Base-by-base conservation (phyloP, 2,797 vertebrate genomes). In the Chaetodon trifasciatus region DNA sequence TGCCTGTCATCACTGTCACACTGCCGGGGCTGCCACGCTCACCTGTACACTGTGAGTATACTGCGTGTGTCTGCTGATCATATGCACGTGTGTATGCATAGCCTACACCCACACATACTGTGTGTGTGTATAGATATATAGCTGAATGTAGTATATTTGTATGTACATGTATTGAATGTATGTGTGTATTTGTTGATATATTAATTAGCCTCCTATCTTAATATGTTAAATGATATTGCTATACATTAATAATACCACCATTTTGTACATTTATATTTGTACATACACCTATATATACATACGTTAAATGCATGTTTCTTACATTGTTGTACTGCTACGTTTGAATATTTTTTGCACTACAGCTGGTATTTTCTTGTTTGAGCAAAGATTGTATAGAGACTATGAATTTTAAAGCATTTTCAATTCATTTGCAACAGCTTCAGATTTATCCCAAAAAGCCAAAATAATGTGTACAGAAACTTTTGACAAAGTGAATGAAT, bases 41-140 rank as follows among this genome's bases (percentile, higher is more conserved):
- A 69, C 68, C 84, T 82, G 42, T 3, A 46, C 42, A 40, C 76
- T 0, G 91, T 93, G 69, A 91, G 92, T 89, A 88, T 4, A 21
- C 40, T 65, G 5, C 39, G 5, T 19, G 0, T 60, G 0, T 47
- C 0, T 19, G 13, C 42, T 44, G 42, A 9, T 32, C 28, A 32
- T 32, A 32, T 32, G 28, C 28, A 4, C 3, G 40, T 40, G 8
- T 40, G 12, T 52, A 32, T 32, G 28, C 28, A 32, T 32, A 32
- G 28, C 28, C 28, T 32, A 32, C 28, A 32, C 28, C 28, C 28
- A 32, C 28, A 32, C 28, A 32, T 3, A 32, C 28, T 32, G 28
- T 32, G 28, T 28, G 28, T 32, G 28, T 32, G 28, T 32, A 32
- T 32, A 3, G 28, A 32, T 32, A 32, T 32, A 42, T 42, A 13